A percentile compares a stretch with the other conserved stretches of the same genome.
These are phyloP conservation scores for Epizoanthus illoricatus DNA, from an alignment of 92 coral and sea anemone species.

Conservation along the genomic window DNA sequence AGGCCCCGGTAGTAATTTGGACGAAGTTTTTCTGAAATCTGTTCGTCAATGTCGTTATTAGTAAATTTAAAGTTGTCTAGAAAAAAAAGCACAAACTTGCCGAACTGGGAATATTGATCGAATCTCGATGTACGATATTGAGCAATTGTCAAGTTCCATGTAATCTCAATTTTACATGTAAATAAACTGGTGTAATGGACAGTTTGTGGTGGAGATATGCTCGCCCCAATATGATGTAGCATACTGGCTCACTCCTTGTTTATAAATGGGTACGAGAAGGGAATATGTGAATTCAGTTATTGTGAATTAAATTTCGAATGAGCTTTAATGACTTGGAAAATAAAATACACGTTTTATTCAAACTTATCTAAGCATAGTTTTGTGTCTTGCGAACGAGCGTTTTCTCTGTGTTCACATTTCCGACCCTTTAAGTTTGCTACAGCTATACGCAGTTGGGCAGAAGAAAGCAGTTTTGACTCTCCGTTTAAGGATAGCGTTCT, in stretches of 20 bases:
- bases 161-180: constrained; percentile 86
- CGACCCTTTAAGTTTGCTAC: constrained; percentile 35
- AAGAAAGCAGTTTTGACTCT: constrained; percentile 33
- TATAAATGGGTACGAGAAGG: constrained; percentile 4
- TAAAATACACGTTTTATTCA: constrained; percentile 4
- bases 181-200: constrained; percentile 75
- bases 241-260: background rate
- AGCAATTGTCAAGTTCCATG: constrained; percentile 59
- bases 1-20: constrained; percentile 4
- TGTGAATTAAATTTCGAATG: constrained; percentile 12
- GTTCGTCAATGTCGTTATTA: constrained; percentile 21
- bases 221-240: background rate
- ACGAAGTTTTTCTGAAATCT: constrained; percentile 26
- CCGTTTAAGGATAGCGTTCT: constrained; percentile 42
- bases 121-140: constrained; percentile 67
- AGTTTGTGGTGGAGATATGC: constrained; percentile 34
- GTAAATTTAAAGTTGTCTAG: constrained; percentile 41
- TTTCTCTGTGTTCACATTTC: constrained; percentile 12
- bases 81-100: constrained; percentile 21
- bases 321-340: constrained; percentile 29
- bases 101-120: constrained; percentile 24
- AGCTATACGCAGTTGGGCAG: constrained; percentile 12
- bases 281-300: background rate
- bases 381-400: constrained; percentile 1
- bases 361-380: background rate